Evolutionary conservation across 2,797 vertebrate species (phyloP).

Genomic region (Rhinoraja longicauda): DNA sequence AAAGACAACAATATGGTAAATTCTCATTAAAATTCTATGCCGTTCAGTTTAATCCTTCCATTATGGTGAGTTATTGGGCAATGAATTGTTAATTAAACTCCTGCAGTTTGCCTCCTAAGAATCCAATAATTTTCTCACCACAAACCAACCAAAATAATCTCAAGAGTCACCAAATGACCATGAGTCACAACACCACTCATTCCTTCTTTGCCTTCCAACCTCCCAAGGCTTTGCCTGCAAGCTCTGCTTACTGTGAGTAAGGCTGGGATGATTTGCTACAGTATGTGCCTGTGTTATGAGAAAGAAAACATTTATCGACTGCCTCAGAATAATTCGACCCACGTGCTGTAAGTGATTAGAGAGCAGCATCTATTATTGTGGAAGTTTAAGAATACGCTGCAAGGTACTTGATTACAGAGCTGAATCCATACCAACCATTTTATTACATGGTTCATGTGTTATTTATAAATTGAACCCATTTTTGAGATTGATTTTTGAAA

Average conservation of each 20-base stretch:
- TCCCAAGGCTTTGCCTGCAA: background rate
- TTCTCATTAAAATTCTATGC: background rate
- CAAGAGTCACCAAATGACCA: background rate
- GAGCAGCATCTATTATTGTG: background rate
- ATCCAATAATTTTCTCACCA: background rate
- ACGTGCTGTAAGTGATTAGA: background rate
- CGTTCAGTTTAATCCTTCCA: background rate
- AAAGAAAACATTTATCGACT: background rate
- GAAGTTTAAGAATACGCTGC: background rate
- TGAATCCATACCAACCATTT: constrained; percentile 14
- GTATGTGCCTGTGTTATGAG: background rate
- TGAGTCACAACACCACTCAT: background rate
- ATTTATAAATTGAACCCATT: no score
- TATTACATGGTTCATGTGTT: no score
- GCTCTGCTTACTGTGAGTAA: background rate
- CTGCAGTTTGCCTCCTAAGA: background rate
- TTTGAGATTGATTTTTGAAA: no score
- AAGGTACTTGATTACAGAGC: background rate
- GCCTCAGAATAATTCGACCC: background rate
- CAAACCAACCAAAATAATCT: background rate
- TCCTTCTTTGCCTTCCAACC: background rate
- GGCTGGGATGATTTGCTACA: background rate
- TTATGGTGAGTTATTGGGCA: background rate
- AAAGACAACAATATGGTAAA: background rate
- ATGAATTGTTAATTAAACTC: background rate